Conservation (phyloP, 53 echinoderm and acorn worm genomes). For the Crossaster papposus region DNA sequence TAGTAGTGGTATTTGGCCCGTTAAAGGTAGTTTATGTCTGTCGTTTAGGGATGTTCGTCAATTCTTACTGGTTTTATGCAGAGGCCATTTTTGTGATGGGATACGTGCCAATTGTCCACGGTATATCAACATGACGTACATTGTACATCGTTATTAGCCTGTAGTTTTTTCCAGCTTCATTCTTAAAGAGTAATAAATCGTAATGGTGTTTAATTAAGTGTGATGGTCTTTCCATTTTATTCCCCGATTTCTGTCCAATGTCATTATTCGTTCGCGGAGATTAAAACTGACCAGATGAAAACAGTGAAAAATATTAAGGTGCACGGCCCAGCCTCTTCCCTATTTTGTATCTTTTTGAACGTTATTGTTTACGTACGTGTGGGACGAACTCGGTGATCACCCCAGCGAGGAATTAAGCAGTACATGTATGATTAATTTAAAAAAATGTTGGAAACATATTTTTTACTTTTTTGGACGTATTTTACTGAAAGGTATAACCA, state of each 20-base stretch:
- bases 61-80: neutral
- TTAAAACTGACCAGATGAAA: too few species aligned
- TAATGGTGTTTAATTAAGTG: conserved; percentile 16
- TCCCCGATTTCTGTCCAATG: neutral
- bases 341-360: too few species aligned
- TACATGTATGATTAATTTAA: too few species aligned
- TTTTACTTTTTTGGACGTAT: too few species aligned
- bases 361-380: too few species aligned
- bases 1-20: neutral
- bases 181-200: conserved; percentile 10
- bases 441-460: too few species aligned
- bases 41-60: neutral
- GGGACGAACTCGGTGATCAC: too few species aligned
- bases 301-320: too few species aligned
- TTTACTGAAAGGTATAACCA: too few species aligned
- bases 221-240: neutral
- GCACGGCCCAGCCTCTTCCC: too few species aligned
- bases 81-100: neutral
- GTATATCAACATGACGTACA: neutral
- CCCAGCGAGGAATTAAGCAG: too few species aligned
- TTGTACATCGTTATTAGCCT: conserved; percentile 20
- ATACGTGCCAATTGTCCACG: neutral
- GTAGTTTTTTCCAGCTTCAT: conserved; percentile 17
- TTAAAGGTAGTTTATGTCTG: neutral
- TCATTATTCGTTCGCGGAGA: too few species aligned